Base-by-base conservation (phyloP, 1,140 invertebrate genomes). In the Heterodera schachtii region DNA sequence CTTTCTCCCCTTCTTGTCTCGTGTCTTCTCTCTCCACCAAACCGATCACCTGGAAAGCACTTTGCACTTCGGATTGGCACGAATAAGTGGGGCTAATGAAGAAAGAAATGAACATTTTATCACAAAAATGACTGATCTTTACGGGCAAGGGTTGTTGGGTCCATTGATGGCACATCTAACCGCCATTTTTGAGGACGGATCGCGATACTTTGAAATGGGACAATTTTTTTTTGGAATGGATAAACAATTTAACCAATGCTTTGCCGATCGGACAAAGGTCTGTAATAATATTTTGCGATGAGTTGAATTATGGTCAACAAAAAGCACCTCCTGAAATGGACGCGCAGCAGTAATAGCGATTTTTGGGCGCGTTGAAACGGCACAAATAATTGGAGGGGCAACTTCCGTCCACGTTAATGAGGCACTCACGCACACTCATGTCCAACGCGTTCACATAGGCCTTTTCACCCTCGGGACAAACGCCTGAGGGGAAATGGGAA, bases 391-490 rank as follows among this genome's bases (percentile, higher is more conserved):
- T 89, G 19, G 80, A 78, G 44, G 87, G 87, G 52, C 87, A 88
- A 13, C 83, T 85, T n/a, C 87, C 87, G 57, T 88, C 87, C 44
- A 88, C 86, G 75, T 88, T 88, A 75, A 88, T 88, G 0, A 88
- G 81, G 75, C 87, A 88, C 69, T 88, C 87, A 11, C 88, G 81
- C 21, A 88, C 87, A 73, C 79, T 83, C 88, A 90, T 90, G 75
- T 90, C 87, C 41, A 79, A 83, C 44, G 88, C 88, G 75, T 88
- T 88, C 41, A 88, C 88, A 79, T 88, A 88, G 19, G 87, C 87
- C 77, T 88, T 88, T 64, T 90, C 87, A 57, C 88, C 87, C 69
- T 89, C 87, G 21, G 88, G 88, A 69, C 87, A 89, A 6, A 89
- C 87, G 57, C 87, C 86, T 88, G 60, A 73, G 88, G 73, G 5